These are phyloP conservation scores for Clytia hemisphaerica DNA, from an alignment of 30 jellyfish, hydroid and myxozoan species.

Conservation along the genomic window DNA sequence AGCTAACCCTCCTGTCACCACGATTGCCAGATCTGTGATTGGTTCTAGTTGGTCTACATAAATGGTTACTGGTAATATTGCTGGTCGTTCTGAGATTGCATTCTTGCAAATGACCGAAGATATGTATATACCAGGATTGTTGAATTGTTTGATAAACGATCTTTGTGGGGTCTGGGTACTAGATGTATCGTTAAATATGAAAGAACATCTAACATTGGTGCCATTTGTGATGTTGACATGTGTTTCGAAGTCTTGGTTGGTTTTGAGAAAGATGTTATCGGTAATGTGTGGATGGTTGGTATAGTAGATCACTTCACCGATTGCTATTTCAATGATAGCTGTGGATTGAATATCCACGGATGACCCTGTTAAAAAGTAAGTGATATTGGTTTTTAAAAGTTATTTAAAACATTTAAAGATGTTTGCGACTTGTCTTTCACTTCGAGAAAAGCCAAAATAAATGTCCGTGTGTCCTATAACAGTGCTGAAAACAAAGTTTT, in stretches of 20 bases:
- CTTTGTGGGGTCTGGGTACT: neutral
- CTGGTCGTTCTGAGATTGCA: constrained; percentile 35
- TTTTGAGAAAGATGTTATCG: constrained; percentile 35
- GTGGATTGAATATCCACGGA: constrained; percentile 24
- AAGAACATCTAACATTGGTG: constrained; percentile 44
- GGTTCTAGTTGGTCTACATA: constrained; percentile 50
- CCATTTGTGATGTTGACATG: constrained; percentile 43
- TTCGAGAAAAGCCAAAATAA: too few relatives aligned
- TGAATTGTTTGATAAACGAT: constrained; percentile 36
- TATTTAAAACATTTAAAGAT: too few relatives aligned
- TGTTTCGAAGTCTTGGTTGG: constrained; percentile 32
- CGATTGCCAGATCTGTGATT: constrained; percentile 38
- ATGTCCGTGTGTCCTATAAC: too few relatives aligned
- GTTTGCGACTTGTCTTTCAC: too few relatives aligned
- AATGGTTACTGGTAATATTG: constrained; percentile 41
- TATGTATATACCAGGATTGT: constrained; percentile 36
- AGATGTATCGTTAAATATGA: constrained; percentile 37
- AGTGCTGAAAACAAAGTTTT: too few relatives aligned
- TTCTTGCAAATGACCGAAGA: constrained; percentile 68
- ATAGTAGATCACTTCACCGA: constrained; percentile 13
- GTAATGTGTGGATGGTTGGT: constrained; percentile 41
- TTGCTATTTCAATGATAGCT: constrained; percentile 65
- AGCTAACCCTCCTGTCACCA: constrained; percentile 27
- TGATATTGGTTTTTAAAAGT: too few relatives aligned
- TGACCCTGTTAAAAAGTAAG: too few relatives aligned